Conservation (phyloP, 2,888 invertebrate genomes). For the Chrysopilus asiliformis region DNA sequence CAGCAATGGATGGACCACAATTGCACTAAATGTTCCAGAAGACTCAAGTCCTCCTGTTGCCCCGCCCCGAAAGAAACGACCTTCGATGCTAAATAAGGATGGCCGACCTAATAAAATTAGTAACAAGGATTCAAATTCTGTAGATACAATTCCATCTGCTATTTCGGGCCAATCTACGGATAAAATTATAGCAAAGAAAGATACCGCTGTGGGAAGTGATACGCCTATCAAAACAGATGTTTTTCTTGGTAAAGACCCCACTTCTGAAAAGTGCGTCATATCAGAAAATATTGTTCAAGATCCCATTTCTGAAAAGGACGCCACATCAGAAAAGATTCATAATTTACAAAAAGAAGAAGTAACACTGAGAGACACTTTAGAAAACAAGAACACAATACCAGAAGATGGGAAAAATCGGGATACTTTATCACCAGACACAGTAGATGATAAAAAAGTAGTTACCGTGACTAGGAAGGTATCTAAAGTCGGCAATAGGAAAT, state of each 20-base stretch:
- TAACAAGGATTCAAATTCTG: conserved; percentile 12
- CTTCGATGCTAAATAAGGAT: conserved; percentile 9
- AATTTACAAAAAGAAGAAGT: conserved; percentile 4
- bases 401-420: neutral
- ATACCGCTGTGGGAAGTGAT: conserved; percentile 4
- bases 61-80: conserved; percentile 17
- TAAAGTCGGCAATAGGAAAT: conserved; percentile 18
- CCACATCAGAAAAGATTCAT: no score
- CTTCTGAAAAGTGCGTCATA: neutral
- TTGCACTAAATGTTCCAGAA: conserved; percentile 14
- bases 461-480: conserved; percentile 12
- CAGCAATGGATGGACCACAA: conserved; percentile 14
- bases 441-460: no score
- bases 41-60: conserved; percentile 12
- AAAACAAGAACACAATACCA: neutral
- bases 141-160: conserved; percentile 4
- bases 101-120: conserved; percentile 10
- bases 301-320: neutral
- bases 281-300: neutral
- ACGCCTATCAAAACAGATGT: neutral
- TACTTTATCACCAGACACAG: no score
- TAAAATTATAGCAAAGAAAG: conserved; percentile 6
- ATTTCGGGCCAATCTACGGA: conserved; percentile 1
- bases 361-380: neutral
- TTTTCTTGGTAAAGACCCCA: neutral